These are phyloP conservation scores for Atta texana DNA, from an alignment of 1,140 invertebrate genomes.

Conservation along the genomic window DNA sequence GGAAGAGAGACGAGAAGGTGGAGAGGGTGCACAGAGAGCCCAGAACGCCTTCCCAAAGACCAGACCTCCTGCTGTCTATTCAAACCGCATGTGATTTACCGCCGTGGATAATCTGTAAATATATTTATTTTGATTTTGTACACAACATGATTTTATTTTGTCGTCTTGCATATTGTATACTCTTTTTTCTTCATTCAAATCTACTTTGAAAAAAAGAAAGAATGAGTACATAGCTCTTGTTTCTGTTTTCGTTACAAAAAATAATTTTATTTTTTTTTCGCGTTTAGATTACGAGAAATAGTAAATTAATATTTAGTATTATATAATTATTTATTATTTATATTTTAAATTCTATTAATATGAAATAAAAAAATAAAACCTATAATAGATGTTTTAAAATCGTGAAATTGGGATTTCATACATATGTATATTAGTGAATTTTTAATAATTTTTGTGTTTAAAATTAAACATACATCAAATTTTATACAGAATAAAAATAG, in stretches of 20 bases:
- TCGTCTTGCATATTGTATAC: slow-evolving; percentile 33
- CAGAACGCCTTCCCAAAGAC: slow-evolving; percentile 65
- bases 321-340: no score
- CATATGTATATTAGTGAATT: background rate
- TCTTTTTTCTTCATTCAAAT: slow-evolving; percentile 34
- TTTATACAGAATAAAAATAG: background rate
- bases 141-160: slow-evolving; percentile 80
- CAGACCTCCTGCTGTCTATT: slow-evolving; percentile 84
- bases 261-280: slow-evolving; percentile 45
- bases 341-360: no score
- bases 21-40: slow-evolving; percentile 49
- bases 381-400: background rate
- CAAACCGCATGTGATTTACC: slow-evolving; percentile 85
- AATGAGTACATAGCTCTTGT: slow-evolving; percentile 47
- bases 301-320: background rate
- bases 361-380: background rate
- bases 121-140: slow-evolving; percentile 86
- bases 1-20: slow-evolving; percentile 49
- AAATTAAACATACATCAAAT: background rate
- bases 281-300: background rate
- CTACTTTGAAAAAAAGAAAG: background rate
- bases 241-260: slow-evolving; percentile 76
- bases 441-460: background rate
- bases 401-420: background rate
- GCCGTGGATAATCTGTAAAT: slow-evolving; percentile 85